Evolutionary conservation across 2,113 vertebrate genomes (phyloP).

Genomic region (Cryptoleucopteryx plumbea): DNA sequence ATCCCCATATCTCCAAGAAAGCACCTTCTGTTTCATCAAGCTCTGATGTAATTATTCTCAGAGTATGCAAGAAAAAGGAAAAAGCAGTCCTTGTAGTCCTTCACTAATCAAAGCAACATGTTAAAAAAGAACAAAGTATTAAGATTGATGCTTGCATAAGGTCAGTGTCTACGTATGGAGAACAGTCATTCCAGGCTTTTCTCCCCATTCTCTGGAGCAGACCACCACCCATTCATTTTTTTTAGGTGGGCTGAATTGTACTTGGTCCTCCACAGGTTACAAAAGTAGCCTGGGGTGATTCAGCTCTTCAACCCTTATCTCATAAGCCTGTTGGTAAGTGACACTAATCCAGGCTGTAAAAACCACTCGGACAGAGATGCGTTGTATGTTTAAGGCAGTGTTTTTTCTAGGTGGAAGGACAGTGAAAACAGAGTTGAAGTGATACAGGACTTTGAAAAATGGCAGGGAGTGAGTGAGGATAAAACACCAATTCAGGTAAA

Average conservation of each 20-base stretch:
- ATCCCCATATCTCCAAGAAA: neutral
- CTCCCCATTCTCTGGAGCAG: neutral
- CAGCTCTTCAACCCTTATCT: neutral
- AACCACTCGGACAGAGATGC: neutral
- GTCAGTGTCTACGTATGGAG: rapidly evolving
- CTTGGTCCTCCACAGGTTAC: neutral
- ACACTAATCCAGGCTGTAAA: neutral
- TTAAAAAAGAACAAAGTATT: neutral
- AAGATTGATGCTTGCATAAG: neutral
- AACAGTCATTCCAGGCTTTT: neutral
- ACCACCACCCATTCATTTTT: neutral
- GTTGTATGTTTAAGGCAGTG: neutral
- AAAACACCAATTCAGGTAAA: neutral
- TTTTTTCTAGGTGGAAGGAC: neutral
- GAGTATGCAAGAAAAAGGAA: neutral
- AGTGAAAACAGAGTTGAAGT: neutral
- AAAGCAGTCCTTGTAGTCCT: neutral
- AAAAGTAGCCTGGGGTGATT: neutral
- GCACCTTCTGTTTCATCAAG: neutral
- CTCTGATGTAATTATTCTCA: neutral
- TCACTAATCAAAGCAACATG: neutral
- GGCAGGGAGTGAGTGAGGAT: neutral
- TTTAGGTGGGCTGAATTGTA: neutral
- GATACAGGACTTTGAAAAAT: neutral
- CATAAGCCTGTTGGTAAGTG: neutral